Evolutionary conservation across 2,113 vertebrate species (phyloP).

Genomic region (Geococcyx californianus): DNA sequence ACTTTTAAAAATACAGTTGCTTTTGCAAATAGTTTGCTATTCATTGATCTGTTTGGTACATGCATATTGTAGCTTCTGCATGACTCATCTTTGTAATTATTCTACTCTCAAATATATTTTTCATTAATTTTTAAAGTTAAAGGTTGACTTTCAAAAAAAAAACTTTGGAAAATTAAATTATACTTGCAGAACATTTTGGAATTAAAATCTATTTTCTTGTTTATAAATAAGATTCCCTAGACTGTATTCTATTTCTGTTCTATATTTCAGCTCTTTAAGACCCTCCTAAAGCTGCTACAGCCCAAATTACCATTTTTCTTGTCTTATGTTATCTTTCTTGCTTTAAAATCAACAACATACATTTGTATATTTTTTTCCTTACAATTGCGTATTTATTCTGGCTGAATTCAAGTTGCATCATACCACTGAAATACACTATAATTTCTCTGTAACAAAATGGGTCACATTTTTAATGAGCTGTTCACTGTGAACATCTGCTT

Average conservation of each 20-base stretch:
- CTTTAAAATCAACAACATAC: conserved; percentile 62
- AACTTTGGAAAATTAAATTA: background rate
- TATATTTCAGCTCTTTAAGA: background rate
- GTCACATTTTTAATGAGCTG: conserved; percentile 71
- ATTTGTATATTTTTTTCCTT: conserved; percentile 71
- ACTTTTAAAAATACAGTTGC: background rate
- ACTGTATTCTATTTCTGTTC: background rate
- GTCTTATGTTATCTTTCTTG: background rate
- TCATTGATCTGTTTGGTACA: background rate
- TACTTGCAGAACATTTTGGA: background rate
- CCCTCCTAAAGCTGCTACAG: background rate
- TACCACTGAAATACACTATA: conserved; percentile 56
- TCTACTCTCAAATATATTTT: background rate
- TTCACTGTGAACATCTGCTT: conserved; percentile 62
- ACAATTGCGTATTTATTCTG: conserved; percentile 58
- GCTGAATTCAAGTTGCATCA: conserved; percentile 69
- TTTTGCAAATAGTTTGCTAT: background rate
- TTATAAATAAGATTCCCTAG: background rate
- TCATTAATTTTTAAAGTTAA: background rate
- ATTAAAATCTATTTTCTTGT: background rate
- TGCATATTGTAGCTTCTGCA: background rate
- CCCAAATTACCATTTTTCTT: conserved; percentile 35
- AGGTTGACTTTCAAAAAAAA: background rate
- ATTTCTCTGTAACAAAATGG: conserved; percentile 73
- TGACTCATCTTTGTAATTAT: background rate